Base-by-base conservation (phyloP, 2,888 invertebrate genomes). In the Habrosyne pyritoides region DNA sequence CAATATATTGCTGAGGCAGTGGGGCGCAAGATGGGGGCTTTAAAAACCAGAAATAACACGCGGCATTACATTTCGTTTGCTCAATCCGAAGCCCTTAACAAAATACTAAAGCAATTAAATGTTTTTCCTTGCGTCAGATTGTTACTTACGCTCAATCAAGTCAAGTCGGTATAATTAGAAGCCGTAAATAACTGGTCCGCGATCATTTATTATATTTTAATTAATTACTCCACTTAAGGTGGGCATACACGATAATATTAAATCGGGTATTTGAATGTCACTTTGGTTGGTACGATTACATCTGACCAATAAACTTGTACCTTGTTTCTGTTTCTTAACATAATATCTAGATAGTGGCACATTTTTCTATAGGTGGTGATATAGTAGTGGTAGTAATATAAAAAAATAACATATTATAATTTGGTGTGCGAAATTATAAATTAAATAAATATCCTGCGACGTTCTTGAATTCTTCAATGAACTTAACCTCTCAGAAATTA, bases 141-240 rank as follows among this genome's bases (percentile, higher is more conserved):
- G 42, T 42, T 42, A 18, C 42, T 18, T 42, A 18, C 42, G 22
- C 22, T 24, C 21, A 47, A 47, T 22, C 47, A 47, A 47, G 12
- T 22, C 21, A 47, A 21, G 12, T 12, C 7, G 21, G 47, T 47
- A n/a, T 47, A 24, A 21, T 21, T 47, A 22, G 47, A 47, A 24
- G 22, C 10, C 12, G 21, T 47, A 21, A 47, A 47, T 22, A 12
- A 47, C 12, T 5, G 4, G 22, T 22, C 6, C 5, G 22, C 22
- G 6, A 24, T 24, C 47, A n/a, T 22, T 22, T 12, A 47, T 22
- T 21, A n/a, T 22, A 47, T n/a, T 47, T 10, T 22, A 24, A 24
- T 47, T 21, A 53, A 42, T 42, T 42, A 42, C 42, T 18, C 6
- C 42, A 42, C 18, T 42, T 42, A 42, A 42, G 8, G 42, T 42